Conservation (phyloP, 2,888 invertebrate genomes). For the Aplocera efformata region DNA sequence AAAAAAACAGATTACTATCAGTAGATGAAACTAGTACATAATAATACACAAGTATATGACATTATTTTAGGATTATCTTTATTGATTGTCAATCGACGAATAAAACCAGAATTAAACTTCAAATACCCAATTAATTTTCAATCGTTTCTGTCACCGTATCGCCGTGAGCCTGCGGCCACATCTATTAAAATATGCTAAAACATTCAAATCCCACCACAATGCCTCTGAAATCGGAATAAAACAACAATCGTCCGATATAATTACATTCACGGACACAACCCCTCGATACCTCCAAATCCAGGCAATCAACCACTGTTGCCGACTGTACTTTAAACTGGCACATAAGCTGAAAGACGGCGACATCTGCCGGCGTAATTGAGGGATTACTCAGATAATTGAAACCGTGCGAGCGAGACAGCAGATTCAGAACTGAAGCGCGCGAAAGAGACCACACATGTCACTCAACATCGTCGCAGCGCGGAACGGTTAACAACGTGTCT, state of each 20-base stretch:
- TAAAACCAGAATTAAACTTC: too few relatives aligned
- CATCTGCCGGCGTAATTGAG: conserved; percentile 83
- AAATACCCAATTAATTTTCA: too few relatives aligned
- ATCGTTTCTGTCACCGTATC: too few relatives aligned
- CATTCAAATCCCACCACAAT: conserved; percentile 28
- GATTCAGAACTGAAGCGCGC: conserved; percentile 36
- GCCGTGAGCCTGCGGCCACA: too few relatives aligned
- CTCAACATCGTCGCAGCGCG: conserved; percentile 60
- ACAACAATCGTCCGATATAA: conserved; percentile 46
- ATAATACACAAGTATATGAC: too few relatives aligned
- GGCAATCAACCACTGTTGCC: conserved; percentile 69
- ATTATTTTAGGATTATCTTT: too few relatives aligned
- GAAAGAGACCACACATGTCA: conserved; percentile 52
- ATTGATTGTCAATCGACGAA: too few relatives aligned
- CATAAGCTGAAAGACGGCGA: conserved; percentile 79
- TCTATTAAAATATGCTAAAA: conserved; percentile 17
- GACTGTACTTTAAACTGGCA: conserved; percentile 77
- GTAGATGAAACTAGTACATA: too few relatives aligned
- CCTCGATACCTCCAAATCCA: conserved; percentile 48
- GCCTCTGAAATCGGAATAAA: conserved; percentile 26
- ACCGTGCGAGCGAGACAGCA: conserved; percentile 61
- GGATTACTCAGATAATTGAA: conserved; percentile 86
- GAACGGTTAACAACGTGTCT: conserved; percentile 84
- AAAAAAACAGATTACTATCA: too few relatives aligned
- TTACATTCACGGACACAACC: conserved; percentile 39